A percentile compares a stretch with the other conserved stretches of the same genome.
phyloP scores from a whole-genome alignment of 2,888 invertebrate species.

The Rotaria socialis region DNA sequence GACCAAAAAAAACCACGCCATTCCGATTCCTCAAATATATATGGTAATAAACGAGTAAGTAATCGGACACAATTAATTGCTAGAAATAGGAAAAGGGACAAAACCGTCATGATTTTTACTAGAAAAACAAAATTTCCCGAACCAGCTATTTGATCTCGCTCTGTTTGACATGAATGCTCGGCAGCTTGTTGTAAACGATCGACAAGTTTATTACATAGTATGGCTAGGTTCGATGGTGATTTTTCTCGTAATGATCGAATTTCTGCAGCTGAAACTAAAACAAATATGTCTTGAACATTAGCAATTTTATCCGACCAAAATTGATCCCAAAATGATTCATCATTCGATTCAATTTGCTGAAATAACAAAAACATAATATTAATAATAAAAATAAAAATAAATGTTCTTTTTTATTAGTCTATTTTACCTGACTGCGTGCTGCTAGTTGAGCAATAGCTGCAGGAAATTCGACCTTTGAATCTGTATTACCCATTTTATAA shows the following conservation, averaged over 20 bases:
- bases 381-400: not conserved
- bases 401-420: not conserved
- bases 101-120: not conserved
- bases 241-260: constrained; percentile 82
- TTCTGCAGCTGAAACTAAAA: constrained; percentile 87
- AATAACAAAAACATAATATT: constrained; percentile 49
- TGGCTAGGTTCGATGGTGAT: constrained; percentile 90
- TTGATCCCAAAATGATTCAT: constrained; percentile 94
- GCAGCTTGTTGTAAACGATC: constrained; percentile 89
- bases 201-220: constrained; percentile 92
- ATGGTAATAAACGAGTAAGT: constrained; percentile 84
- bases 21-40: constrained; percentile 92
- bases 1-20: constrained; percentile 99
- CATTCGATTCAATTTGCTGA: constrained; percentile 81
- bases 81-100: not conserved
- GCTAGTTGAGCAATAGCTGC: constrained; percentile 83
- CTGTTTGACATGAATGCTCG: constrained; percentile 85
- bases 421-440: constrained; percentile 39
- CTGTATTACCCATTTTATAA: constrained; percentile 88
- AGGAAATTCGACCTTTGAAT: constrained; percentile 93
- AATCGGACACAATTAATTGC: constrained; percentile 81
- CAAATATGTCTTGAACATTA: constrained; percentile 84
- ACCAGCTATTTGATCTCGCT: constrained; percentile 66
- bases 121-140: not conserved
- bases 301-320: constrained; percentile 95